Conservation (phyloP, 2,797 vertebrate species). For the Sebastes ruberrimus region DNA sequence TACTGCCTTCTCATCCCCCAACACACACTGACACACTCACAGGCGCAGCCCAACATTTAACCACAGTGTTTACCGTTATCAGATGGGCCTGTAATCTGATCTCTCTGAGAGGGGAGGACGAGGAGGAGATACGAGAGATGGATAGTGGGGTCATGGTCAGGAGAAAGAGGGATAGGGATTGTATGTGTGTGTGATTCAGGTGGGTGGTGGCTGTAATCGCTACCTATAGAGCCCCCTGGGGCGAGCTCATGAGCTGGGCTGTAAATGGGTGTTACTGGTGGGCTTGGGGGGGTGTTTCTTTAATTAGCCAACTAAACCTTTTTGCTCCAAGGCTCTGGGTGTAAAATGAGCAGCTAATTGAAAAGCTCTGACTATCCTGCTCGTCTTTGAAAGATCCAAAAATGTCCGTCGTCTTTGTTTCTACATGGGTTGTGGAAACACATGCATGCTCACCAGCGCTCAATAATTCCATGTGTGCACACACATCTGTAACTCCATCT, state of each 20-base stretch:
- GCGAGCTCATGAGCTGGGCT: conserved; percentile 30
- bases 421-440: not conserved
- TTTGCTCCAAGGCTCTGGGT: not conserved
- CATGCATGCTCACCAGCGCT: not conserved
- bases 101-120: conserved; percentile 24
- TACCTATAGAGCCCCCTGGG: conserved; percentile 47
- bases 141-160: conserved; percentile 40
- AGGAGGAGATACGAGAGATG: conserved; percentile 28
- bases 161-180: conserved; percentile 6
- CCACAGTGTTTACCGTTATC: conserved; percentile 64
- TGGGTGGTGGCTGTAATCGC: conserved; percentile 59
- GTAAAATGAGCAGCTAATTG: conserved; percentile 1
- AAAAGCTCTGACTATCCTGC: not conserved
- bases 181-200: conserved; percentile 20
- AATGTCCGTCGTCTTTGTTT: not conserved
- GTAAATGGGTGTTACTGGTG: conserved; percentile 31
- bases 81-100: conserved; percentile 71
- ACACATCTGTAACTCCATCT: not conserved
- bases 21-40: not conserved
- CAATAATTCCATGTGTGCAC: not conserved
- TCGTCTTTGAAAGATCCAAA: not conserved
- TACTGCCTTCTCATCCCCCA: not conserved
- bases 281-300: conserved; percentile 18
- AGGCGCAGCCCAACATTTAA: conserved; percentile 19
- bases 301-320: conserved; percentile 15